Base-by-base conservation (phyloP, 2,888 invertebrate genomes). In the Tenthredo amoena region DNA sequence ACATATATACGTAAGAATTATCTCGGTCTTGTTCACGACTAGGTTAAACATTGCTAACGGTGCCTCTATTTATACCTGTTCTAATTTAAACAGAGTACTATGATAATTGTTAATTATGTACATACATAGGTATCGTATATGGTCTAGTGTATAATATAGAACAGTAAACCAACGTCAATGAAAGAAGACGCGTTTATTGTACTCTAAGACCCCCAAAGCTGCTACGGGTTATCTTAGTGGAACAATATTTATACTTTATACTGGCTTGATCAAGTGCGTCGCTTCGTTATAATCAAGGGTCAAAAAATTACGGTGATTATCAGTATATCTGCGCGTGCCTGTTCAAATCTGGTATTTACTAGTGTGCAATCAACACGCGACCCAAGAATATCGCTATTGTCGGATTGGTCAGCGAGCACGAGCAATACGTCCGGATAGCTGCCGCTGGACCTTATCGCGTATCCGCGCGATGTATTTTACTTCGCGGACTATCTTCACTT, bases 361-460 rank as follows among this genome's bases (percentile, higher is more conserved):
- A n/a, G 77, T 55, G 50, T 77, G 77, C 62, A 62, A 81, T 62
- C 40, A 81, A 62, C 79, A 62, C 79, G 79, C 79, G 79, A 81
- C 79, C 62, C 37, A 21, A n/a, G 21, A 62, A 62, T 31, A 15
- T 62, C 21, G 58, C 62, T 7, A 34, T 5, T 55, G 18, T 55
- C 50, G 9, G 77, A 77, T 77, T 77, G 77, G 77, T 55, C 55
- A 26, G 18, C 3, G 77, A 77, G 77, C 77, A 77, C 77, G 55
- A 77, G 77, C 50, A 18, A 77, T 47, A 47, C 50, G 31, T 31
- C 50, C 77, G 31, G 77, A 55, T 50, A 31, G 55, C 47, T n/a
- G 10, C 26, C 10, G 34, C 18, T 2, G 34, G 43, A 74, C n/a
- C 40, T 74, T 43, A 43, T 74, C 74, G 21, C 40, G n/a, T 21